Evolutionary conservation across 2,797 vertebrate species (phyloP).

Genomic region (Eospalax fontanierii): DNA sequence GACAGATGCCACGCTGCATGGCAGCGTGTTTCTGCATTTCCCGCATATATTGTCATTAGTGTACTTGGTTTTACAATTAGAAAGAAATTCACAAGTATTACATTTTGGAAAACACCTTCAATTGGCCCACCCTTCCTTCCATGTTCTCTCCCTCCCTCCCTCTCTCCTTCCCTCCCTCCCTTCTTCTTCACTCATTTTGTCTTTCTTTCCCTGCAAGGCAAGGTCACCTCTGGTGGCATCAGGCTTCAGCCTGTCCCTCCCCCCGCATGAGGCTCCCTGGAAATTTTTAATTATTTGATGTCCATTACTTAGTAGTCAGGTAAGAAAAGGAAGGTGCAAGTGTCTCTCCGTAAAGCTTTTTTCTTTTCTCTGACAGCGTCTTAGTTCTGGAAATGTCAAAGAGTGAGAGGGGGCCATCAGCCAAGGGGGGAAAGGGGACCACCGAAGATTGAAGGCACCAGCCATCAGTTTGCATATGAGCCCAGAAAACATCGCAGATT

Average conservation of each 20-base stretch:
- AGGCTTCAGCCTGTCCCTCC: background rate
- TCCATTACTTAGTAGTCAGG: background rate
- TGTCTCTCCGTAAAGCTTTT: background rate
- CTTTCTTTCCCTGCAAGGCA: no score
- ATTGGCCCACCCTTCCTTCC: background rate
- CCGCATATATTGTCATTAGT: no score
- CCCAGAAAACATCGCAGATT: background rate
- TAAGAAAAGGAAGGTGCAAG: background rate
- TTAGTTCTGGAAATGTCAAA: background rate
- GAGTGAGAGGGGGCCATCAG: background rate
- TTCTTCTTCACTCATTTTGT: background rate
- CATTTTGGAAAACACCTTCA: background rate
- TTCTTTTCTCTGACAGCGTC: background rate
- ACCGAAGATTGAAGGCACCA: background rate
- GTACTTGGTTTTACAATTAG: no score
- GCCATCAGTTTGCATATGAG: background rate
- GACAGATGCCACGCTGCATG: no score
- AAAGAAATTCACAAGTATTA: no score
- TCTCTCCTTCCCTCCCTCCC: background rate
- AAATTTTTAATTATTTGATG: background rate
- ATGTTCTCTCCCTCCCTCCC: background rate
- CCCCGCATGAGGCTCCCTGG: background rate
- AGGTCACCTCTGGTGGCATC: background rate
- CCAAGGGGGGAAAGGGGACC: background rate
- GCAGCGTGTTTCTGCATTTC: no score